Evolutionary conservation across 2,888 invertebrate species (phyloP).

Genomic region (Eumerus sabulonum): DNA sequence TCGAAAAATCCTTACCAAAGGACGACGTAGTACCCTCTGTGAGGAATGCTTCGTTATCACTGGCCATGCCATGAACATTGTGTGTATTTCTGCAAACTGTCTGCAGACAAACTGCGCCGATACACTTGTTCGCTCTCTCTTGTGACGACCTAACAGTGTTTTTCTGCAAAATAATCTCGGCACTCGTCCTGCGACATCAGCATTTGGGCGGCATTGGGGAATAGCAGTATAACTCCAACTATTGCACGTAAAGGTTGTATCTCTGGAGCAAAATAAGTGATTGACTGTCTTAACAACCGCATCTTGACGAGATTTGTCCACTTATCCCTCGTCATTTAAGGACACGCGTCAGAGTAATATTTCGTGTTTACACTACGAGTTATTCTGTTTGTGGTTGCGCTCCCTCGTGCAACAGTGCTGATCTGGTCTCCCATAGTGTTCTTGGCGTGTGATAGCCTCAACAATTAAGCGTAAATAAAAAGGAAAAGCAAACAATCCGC

Average conservation of each 20-base stretch:
- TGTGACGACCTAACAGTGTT: slow-evolving; percentile 3
- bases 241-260: slow-evolving; percentile 53
- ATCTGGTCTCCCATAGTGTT: too few relatives aligned
- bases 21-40: slow-evolving; percentile 25
- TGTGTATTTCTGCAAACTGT: neutral
- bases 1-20: neutral
- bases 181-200: slow-evolving; percentile 25
- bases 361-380: slow-evolving; percentile 39
- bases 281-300: neutral
- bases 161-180: slow-evolving; percentile 52
- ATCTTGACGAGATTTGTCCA: slow-evolving; percentile 44
- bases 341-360: slow-evolving; percentile 17
- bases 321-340: neutral
- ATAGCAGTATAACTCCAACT: slow-evolving; percentile 52
- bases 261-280: neutral
- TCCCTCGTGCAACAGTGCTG: slow-evolving; percentile 11
- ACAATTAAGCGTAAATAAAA: neutral
- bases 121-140: slow-evolving; percentile 34
- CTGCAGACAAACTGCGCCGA: slow-evolving; percentile 7
- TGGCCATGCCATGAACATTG: slow-evolving; percentile 1
- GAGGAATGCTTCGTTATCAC: slow-evolving; percentile 23
- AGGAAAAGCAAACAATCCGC: neutral
- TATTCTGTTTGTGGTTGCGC: neutral
- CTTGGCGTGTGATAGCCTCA: slow-evolving; percentile 26
- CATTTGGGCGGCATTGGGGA: slow-evolving; percentile 5